Conservation (phyloP, 2,797 vertebrate genomes). For the Channallabes apus region DNA sequence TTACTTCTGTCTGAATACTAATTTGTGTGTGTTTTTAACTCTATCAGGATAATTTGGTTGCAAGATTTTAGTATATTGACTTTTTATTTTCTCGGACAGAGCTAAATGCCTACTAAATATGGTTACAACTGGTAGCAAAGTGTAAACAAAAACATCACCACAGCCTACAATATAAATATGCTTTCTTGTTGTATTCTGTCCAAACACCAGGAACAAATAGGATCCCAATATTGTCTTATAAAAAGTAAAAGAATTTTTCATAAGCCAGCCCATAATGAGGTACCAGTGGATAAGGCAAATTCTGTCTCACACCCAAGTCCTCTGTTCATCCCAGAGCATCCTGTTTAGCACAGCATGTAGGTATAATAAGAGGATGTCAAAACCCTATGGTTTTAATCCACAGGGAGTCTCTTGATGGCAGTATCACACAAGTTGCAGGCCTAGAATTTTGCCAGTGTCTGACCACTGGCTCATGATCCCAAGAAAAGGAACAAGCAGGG, state of each 20-base stretch:
- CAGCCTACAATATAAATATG: not conserved
- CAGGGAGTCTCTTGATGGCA: constrained; percentile 7
- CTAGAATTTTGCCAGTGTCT: constrained; percentile 7
- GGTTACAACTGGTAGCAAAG: not conserved
- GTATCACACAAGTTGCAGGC: not conserved
- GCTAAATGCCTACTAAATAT: not conserved
- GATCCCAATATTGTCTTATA: not conserved
- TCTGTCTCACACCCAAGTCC: not conserved
- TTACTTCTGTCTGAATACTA: not conserved
- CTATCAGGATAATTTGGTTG: not conserved
- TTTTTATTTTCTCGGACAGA: not conserved
- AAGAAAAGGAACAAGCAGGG: not conserved
- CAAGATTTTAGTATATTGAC: not conserved
- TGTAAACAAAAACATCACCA: not conserved
- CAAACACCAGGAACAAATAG: not conserved
- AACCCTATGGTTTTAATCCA: not conserved
- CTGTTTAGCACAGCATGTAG: not conserved
- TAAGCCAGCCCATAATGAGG: not conserved
- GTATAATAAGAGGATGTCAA: constrained; percentile 1
- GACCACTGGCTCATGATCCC: not conserved
- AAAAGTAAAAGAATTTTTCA: not conserved
- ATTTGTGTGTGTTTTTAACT: too few species aligned
- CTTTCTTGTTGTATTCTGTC: not conserved
- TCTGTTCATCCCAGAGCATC: not conserved
- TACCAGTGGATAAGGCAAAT: not conserved